Base-by-base conservation (phyloP, 2,888 invertebrate species). In the Eurois occulta region DNA sequence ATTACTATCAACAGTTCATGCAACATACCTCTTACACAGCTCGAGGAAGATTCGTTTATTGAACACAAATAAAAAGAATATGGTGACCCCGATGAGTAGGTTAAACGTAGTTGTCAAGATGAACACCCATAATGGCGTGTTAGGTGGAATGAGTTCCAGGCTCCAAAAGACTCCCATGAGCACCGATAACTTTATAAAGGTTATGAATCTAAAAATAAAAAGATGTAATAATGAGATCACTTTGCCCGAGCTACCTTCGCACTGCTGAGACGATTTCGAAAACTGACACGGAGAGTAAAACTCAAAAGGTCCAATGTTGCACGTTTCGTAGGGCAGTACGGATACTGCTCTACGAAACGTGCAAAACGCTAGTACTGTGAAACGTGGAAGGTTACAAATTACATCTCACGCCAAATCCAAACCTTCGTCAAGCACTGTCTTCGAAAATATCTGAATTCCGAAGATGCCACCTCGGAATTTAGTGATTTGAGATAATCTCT, bases 91-190 rank as follows among this genome's bases (percentile, higher is more conserved):
- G 2, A 86, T 86, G 0, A 92, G 80, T 1, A 81, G 7, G 74
- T 92, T 93, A 83, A 90, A 91, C 0, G 73, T 28, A 48, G 83
- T 89, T 0, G 86, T 52, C 5, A 90, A 32, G 28, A 87, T 75
- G 58, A 75, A 86, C 21, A 86, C 7, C 79, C 77, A 82, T 0
- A 79, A 10, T 0, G 83, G 0, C 1, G 32, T 58, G 5, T 46
- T 0, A 13, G 64, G 78, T 3, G 66, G 84, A 8, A 87, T 0
- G 0, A 91, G 46, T 38, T 94, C 93, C 4, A 93, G 46, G 1
- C 90, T 41, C 93, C 93, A 94, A 43, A 84, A 87, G 2, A 92
- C 77, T 0, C 94, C 94, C 91, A 91, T 94, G 11, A 92, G 41
- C 1, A 90, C 73, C 1, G 89, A 91, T 21, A 94, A 73, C 68